Evolutionary conservation across 2,797 vertebrate species (phyloP), one percentile per base, ranked within the genome.

Genomic region (Cossypha niveicapilla): DNA sequence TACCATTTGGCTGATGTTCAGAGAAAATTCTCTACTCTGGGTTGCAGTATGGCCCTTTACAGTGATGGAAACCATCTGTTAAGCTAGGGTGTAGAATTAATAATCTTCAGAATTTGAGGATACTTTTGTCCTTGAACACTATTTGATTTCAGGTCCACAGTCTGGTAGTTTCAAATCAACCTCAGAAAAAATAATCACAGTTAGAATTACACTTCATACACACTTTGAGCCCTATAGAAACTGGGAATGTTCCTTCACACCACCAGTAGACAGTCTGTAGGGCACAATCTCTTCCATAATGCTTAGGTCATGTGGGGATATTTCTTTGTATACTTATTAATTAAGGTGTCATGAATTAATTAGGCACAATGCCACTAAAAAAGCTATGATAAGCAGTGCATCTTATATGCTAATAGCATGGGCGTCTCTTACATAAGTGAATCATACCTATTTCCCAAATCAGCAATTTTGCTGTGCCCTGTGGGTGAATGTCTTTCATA

Each of bases 401-500:
- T 91, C 89, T 95, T 90, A 56, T 74, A 92, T 72, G 86, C 63
- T 95, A 93, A 94, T 82, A 67, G 11, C n/a, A 71, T 76, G 42
- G 93, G 92, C 17, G 71, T 90, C 85, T 96, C 88, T 92, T 84
- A 92, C 76, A 88, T 82, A 79, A 77, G 88, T 97, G 96, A 97
- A 82, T 97, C 92, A 94, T 75, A 70, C 63, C 47, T 68, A 58
- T 87, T 82, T 93, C 86, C 93, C 88, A 96, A 94, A 97, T 96
- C 96, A 96, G 94, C 88, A 95, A 96, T 96, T 96, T 88, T 6
- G 1, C 66, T 48, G 9, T 96, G 92, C 93, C 96, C 94, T 57
- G 37, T 68, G 81, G 93, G 86, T 95, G 72, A 97, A 92, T 93
- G 84, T 83, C 95, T 96, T 97, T 95, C 81, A 81, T 19, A 90